These are phyloP conservation scores for Plestiodon gilberti DNA, from an alignment of 2,113 vertebrate genomes.

Conservation along the genomic window DNA sequence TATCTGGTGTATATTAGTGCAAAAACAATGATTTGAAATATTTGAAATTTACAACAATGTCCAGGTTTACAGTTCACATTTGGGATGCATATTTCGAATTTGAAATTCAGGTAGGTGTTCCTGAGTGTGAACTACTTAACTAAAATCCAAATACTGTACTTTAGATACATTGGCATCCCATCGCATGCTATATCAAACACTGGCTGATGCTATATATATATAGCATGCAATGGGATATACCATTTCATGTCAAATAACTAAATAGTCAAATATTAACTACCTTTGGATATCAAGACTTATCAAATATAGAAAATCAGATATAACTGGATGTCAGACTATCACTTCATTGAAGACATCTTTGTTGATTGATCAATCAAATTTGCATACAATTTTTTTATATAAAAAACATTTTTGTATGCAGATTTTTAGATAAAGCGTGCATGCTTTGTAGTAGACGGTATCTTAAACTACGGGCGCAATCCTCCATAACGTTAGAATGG, in stretches of 20 bases:
- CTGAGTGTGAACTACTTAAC: neutral
- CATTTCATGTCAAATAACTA: neutral
- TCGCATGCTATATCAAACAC: neutral
- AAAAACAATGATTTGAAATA: neutral
- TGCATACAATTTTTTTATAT: neutral
- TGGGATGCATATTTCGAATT: neutral
- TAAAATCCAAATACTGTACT: neutral
- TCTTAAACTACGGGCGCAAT: too few relatives aligned
- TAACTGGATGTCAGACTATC: neutral
- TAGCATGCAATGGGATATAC: too few relatives aligned
- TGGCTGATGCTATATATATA: too few relatives aligned
- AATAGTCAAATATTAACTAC: neutral
- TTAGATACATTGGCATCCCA: neutral
- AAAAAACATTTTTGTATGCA: too few relatives aligned
- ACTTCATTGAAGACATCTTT: neutral
- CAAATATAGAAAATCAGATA: neutral
- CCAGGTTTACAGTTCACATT: neutral
- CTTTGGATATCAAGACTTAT: neutral
- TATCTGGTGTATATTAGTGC: neutral
- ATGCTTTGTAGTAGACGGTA: neutral
- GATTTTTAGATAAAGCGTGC: neutral
- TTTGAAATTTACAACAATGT: neutral
- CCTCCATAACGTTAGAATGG: too few relatives aligned
- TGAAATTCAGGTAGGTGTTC: neutral
- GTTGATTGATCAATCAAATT: too few relatives aligned